phyloP scores from a whole-genome alignment of 2,113 vertebrate species.

The Rhynchomys soricoides region DNA sequence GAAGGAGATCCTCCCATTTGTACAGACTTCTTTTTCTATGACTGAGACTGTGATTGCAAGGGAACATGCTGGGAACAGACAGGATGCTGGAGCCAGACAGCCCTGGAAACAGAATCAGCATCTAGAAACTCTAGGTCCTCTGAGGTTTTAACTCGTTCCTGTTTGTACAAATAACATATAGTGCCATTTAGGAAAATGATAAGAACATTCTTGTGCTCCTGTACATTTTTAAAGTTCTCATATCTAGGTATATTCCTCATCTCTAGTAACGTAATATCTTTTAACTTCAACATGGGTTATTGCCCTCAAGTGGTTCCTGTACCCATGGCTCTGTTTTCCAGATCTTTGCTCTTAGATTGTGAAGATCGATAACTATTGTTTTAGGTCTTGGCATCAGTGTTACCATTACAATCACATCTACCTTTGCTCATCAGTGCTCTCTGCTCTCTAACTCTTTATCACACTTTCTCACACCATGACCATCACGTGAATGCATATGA shows the following conservation, averaged over 20 bases:
- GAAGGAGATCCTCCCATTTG: background rate
- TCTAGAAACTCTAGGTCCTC: rapidly evolving
- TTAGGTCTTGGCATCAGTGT: background rate
- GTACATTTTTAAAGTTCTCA: background rate
- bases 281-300: rapidly evolving
- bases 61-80: too few relatives aligned
- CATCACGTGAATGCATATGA: background rate
- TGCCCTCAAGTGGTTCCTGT: background rate
- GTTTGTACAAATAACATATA: background rate
- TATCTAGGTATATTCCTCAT: background rate
- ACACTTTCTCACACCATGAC: background rate
- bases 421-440: background rate
- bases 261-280: background rate
- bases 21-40: background rate
- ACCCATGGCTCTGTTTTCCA: background rate
- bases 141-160: background rate
- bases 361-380: background rate
- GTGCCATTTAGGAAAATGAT: background rate
- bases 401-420: background rate
- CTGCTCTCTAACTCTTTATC: background rate
- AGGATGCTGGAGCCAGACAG: rapidly evolving
- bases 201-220: background rate
- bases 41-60: background rate
- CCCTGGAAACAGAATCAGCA: too few relatives aligned
- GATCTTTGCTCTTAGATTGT: background rate